Percentiles rank a stretch among this genome's conserved stretches.
These are phyloP conservation scores for Pempheris klunzingeri DNA, from an alignment of 2,797 vertebrate species.

Conservation along the genomic window DNA sequence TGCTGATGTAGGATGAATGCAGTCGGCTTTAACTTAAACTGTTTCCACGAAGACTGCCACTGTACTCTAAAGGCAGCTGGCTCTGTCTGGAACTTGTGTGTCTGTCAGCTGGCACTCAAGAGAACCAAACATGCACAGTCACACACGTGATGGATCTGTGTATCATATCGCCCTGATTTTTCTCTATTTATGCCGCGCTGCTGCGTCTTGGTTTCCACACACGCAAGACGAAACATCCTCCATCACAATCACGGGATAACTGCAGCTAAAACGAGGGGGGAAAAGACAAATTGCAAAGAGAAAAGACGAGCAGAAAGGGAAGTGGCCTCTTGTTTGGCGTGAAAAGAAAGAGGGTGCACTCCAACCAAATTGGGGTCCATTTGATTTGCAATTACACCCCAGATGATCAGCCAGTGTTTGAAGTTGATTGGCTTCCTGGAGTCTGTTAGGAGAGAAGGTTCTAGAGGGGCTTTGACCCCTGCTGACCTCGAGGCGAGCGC, in stretches of 20 bases:
- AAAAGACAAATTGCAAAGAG: conserved; percentile 36
- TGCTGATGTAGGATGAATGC: conserved; percentile 18
- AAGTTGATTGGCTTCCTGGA: conserved; percentile 80
- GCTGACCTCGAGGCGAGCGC: conserved; percentile 58
- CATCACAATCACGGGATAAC: conserved; percentile 47
- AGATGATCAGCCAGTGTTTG: conserved; percentile 64
- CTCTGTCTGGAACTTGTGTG: conserved; percentile 20
- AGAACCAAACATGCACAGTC: conserved; percentile 23
- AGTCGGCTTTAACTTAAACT: neutral
- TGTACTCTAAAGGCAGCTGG: conserved; percentile 65
- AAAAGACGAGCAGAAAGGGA: conserved; percentile 49
- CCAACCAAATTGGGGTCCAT: conserved; percentile 56
- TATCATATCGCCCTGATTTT: conserved; percentile 34
- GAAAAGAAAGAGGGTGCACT: conserved; percentile 45
- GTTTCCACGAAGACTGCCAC: conserved; percentile 33
- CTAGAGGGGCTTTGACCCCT: conserved; percentile 64
- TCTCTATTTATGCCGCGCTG: conserved; percentile 10
- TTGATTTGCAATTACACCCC: conserved; percentile 75
- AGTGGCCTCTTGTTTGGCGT: conserved; percentile 61
- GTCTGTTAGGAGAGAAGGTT: conserved; percentile 60
- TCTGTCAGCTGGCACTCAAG: conserved; percentile 66
- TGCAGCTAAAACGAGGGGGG: conserved; percentile 29
- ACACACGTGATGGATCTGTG: conserved; percentile 38
- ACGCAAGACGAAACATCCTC: conserved; percentile 37
- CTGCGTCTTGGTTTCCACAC: conserved; percentile 23